These are phyloP conservation scores for Agrilus mali DNA, from an alignment of 2,888 invertebrate species.

Conservation along the genomic window DNA sequence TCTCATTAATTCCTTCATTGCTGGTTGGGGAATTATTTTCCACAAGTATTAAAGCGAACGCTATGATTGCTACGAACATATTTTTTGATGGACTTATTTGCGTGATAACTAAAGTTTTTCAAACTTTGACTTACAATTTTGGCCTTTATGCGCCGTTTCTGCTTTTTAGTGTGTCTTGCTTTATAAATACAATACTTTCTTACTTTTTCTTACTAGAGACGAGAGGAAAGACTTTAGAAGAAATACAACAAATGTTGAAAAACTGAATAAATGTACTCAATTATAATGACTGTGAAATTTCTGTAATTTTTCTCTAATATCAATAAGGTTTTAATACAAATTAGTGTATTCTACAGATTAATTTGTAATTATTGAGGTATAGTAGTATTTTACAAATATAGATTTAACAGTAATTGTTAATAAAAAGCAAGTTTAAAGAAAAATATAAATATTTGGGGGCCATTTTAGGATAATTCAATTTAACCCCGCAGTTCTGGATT, in stretches of 20 bases:
- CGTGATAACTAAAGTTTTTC: constrained; percentile 21
- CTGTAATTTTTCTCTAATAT: too few relatives aligned
- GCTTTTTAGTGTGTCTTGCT: constrained; percentile 19
- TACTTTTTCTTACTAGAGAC: constrained; percentile 27
- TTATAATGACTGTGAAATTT: too few relatives aligned
- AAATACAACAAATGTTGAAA: constrained; percentile 27
- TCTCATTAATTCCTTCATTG: constrained; percentile 22
- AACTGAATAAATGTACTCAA: constrained; percentile 1
- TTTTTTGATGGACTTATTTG: constrained; percentile 17
- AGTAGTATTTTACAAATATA: too few relatives aligned
- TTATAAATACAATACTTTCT: constrained; percentile 18
- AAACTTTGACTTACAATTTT: constrained; percentile 18
- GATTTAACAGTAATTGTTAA: too few relatives aligned
- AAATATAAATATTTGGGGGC: too few relatives aligned
- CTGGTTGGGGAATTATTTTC: constrained; percentile 25
- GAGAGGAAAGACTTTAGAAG: constrained; percentile 27
- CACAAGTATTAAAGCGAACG: constrained; percentile 24
- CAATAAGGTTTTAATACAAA: too few relatives aligned
- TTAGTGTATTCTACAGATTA: too few relatives aligned
- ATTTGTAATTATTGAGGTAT: too few relatives aligned
- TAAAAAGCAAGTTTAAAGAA: too few relatives aligned
- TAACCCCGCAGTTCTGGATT: too few relatives aligned
- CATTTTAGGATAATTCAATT: too few relatives aligned
- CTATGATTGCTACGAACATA: constrained; percentile 18
- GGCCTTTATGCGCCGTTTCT: constrained; percentile 25